Percentiles rank a stretch among this genome's conserved stretches.
phyloP scores from a whole-genome alignment of 37 sponge, comb jelly and placozoan species.

The Geodia barretti region DNA sequence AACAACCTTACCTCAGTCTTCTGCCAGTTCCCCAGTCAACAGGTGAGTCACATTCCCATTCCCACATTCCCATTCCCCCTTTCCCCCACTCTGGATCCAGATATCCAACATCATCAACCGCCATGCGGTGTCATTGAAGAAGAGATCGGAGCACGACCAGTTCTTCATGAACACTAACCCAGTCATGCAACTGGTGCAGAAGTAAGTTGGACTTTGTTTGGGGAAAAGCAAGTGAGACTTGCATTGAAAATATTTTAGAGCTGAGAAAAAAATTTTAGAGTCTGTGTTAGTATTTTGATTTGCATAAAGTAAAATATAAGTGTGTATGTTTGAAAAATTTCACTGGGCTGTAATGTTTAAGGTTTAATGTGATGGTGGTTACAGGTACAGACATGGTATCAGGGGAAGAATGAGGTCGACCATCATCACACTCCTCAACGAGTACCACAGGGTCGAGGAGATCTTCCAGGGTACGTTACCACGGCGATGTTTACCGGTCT shows the following conservation, averaged over 20 bases:
- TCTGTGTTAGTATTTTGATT: no score
- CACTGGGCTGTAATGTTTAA: no score
- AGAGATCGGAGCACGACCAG: conserved; percentile 67
- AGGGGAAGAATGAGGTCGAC: conserved; percentile 72
- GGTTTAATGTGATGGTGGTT: no score
- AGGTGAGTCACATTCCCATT: no score
- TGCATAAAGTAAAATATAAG: no score
- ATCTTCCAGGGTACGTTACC: conserved; percentile 53
- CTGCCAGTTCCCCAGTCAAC: conserved; percentile 84
- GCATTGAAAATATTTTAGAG: no score
- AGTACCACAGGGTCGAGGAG: conserved; percentile 83
- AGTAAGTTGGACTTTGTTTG: no score
- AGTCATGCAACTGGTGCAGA: conserved; percentile 69
- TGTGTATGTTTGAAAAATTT: no score
- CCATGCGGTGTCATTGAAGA: conserved; percentile 64
- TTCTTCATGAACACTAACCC: conserved; percentile 82
- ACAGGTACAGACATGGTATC: conserved; percentile 77
- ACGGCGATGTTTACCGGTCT: no score
- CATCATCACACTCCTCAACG: conserved; percentile 72
- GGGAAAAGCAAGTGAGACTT: no score
- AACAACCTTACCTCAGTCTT: conserved; percentile 87
- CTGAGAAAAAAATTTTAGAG: no score
- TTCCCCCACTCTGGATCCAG: conserved; percentile 13
- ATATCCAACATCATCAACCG: conserved; percentile 73
- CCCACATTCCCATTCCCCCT: no score